Evolutionary conservation across 2,888 invertebrate genomes (phyloP).

Genomic region (Meiosimyza platycephala): DNA sequence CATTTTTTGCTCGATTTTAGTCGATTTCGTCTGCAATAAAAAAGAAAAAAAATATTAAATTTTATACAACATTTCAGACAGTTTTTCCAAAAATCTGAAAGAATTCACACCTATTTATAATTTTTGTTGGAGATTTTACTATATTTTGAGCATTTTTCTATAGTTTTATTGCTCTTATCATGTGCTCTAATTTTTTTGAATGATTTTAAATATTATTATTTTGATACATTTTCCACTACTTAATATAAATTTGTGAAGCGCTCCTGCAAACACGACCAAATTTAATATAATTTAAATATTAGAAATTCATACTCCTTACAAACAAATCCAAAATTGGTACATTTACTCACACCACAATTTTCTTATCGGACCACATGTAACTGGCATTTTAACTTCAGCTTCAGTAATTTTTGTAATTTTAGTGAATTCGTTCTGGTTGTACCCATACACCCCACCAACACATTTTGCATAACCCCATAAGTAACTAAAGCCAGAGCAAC

Average conservation of each 20-base stretch:
- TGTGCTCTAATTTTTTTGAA: too few species aligned
- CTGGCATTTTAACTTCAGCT: conserved; percentile 42
- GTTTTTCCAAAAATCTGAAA: too few species aligned
- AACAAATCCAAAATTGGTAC: not conserved
- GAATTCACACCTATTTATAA: too few species aligned
- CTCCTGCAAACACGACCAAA: not conserved
- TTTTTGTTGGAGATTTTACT: too few species aligned
- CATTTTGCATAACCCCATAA: not conserved
- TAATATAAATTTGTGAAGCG: not conserved
- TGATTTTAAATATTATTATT: too few species aligned
- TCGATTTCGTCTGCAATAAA: too few species aligned
- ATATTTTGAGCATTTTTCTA: too few species aligned
- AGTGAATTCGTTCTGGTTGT: conserved; percentile 13
- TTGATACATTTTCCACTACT: too few species aligned
- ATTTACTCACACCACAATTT: not conserved
- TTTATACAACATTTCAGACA: too few species aligned
- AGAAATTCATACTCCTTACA: not conserved
- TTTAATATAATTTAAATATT: conserved; percentile 1
- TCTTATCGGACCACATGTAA: conserved; percentile 39
- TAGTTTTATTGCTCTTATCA: too few species aligned
- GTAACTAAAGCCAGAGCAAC: not conserved
- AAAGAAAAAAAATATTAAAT: too few species aligned
- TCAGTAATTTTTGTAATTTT: conserved; percentile 37
- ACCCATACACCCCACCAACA: not conserved
- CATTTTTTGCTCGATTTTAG: too few species aligned